Evolutionary conservation across 2,888 invertebrate genomes (phyloP).

Genomic region (Acholoe squamosa): DNA sequence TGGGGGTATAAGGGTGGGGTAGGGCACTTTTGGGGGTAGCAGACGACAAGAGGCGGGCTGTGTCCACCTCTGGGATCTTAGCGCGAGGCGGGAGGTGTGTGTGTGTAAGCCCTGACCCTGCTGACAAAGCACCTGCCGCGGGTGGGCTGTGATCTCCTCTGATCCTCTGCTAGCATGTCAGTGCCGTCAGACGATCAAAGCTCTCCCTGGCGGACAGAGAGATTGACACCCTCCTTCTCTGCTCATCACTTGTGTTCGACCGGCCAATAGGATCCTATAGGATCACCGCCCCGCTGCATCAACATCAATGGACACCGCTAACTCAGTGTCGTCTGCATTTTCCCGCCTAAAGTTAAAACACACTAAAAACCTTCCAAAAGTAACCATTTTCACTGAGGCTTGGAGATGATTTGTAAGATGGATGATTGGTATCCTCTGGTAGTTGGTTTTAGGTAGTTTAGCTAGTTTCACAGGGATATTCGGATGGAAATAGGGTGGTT

Average conservation of each 20-base stretch:
- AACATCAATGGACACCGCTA: slow-evolving; percentile 57
- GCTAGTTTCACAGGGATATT: neutral
- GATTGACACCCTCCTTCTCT: slow-evolving; percentile 61
- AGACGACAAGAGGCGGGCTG: slow-evolving; percentile 44
- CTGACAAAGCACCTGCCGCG: slow-evolving; percentile 55
- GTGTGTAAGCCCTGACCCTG: slow-evolving; percentile 54
- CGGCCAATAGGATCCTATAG: slow-evolving; percentile 57
- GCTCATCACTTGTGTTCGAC: slow-evolving; percentile 57
- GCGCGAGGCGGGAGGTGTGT: slow-evolving; percentile 11
- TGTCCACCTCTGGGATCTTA: slow-evolving; percentile 41
- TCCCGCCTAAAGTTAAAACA: slow-evolving; percentile 8
- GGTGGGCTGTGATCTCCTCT: slow-evolving; percentile 23
- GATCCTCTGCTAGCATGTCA: slow-evolving; percentile 57
- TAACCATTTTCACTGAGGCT: neutral
- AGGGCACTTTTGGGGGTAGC: slow-evolving; percentile 37
- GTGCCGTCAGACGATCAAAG: slow-evolving; percentile 52
- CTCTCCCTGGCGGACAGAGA: slow-evolving; percentile 26
- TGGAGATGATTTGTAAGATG: neutral
- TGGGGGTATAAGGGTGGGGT: neutral
- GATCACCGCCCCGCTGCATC: slow-evolving; percentile 57
- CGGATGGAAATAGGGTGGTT: neutral
- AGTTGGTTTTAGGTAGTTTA: neutral
- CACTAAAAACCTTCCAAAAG: neutral
- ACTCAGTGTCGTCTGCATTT: slow-evolving; percentile 41
- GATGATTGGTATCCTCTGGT: neutral